Evolutionary conservation across 2,888 invertebrate species (phyloP).

Genomic region (Diogma glabrata): DNA sequence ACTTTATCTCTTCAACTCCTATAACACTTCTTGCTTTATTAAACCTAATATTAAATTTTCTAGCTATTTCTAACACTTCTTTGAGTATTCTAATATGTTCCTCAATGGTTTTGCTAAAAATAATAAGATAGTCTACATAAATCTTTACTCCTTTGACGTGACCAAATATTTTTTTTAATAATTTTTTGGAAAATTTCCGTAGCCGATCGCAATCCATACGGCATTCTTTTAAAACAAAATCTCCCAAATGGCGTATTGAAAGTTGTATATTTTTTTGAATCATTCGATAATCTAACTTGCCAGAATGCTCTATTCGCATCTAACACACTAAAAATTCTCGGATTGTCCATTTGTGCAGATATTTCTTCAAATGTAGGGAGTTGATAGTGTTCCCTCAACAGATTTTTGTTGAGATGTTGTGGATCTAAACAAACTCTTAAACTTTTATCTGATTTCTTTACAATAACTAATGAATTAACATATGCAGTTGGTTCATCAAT

Average conservation of each 20-base stretch:
- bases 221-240: no score
- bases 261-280: neutral
- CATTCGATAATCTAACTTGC: neutral
- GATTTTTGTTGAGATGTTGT: neutral
- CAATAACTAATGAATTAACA: neutral
- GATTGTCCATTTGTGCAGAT: neutral
- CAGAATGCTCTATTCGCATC: neutral
- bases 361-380: neutral
- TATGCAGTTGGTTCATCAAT: neutral
- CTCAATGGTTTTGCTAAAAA: no score
- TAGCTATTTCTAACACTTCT: no score
- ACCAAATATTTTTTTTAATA: no score
- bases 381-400: neutral
- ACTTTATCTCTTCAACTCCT: neutral
- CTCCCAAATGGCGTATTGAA: neutral
- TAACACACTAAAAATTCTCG: neutral
- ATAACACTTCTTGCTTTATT: neutral
- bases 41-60: no score
- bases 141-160: no score
- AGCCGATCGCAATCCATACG: no score
- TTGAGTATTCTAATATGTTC: no score
- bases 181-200: no score
- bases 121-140: no score
- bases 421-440: neutral
- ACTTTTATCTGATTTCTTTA: neutral